phyloP scores from a whole-genome alignment of 2,113 vertebrate genomes.

The Lamprotornis superbus region DNA sequence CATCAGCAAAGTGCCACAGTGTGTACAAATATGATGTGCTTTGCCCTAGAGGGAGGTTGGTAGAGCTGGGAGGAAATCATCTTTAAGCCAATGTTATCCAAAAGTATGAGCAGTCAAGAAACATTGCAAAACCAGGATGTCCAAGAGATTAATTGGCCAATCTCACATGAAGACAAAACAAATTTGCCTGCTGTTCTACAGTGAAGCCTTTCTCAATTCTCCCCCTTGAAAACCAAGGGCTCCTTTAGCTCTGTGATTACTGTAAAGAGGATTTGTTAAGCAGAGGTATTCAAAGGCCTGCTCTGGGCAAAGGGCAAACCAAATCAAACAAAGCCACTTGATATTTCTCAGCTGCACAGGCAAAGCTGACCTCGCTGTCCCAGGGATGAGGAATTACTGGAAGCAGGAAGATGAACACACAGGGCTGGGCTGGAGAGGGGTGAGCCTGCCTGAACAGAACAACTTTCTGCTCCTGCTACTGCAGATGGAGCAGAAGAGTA shows the following conservation, averaged over 20 bases:
- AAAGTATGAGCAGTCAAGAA: slow-evolving; percentile 1
- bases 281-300: neutral
- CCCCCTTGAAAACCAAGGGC: neutral
- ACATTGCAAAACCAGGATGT: neutral
- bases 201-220: neutral
- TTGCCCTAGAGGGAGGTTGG: neutral
- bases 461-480: neutral
- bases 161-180: neutral
- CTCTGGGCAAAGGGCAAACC: slow-evolving; percentile 9
- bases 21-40: neutral
- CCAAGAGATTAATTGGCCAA: slow-evolving; percentile 18
- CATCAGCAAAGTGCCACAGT: neutral
- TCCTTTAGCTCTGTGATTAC: slow-evolving; percentile 2
- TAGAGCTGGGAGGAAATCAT: neutral
- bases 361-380: neutral
- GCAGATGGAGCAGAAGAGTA: neutral
- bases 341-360: neutral
- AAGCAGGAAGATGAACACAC: neutral
- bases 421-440: no score
- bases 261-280: slow-evolving; percentile 30
- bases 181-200: neutral
- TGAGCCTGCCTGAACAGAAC: neutral
- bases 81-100: neutral
- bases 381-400: neutral
- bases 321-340: neutral